Conservation (phyloP, 92 coral and sea anemone species). For the Bergia puertoricense region DNA sequence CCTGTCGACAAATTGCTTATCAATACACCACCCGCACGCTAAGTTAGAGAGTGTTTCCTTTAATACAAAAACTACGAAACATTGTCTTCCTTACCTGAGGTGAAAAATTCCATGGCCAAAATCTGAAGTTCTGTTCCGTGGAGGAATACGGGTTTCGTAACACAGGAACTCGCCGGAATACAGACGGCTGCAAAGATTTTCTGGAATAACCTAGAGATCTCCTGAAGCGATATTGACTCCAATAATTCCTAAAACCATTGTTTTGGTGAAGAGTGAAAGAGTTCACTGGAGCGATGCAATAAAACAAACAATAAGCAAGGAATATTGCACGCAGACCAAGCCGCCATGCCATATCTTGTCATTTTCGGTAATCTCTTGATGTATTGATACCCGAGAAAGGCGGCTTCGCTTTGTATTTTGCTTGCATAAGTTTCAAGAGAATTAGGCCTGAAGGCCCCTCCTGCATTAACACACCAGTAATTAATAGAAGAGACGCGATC, state of each 20-base stretch:
- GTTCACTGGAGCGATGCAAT: constrained; percentile 11
- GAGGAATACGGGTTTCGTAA: constrained; percentile 1
- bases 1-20: constrained; percentile 29
- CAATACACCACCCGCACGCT: constrained; percentile 39
- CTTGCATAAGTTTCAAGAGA: background rate
- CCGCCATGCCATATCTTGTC: constrained; percentile 42
- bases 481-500: constrained; percentile 36
- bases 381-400: background rate
- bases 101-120: constrained; percentile 1
- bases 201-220: background rate
- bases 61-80: background rate
- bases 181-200: background rate
- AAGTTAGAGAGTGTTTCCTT: background rate
- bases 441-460: background rate
- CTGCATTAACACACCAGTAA: constrained; percentile 23
- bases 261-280: background rate
- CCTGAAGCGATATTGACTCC: constrained; percentile 21
- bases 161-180: background rate
- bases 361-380: constrained; percentile 28
- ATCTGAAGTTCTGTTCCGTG: background rate
- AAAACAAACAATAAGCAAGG: constrained; percentile 1
- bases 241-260: constrained; percentile 22
- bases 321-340: constrained; percentile 24
- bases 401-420: background rate
- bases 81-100: constrained; percentile 17